Evolutionary conservation across 2,888 invertebrate genomes (phyloP), one percentile per base, ranked within the genome.

Genomic region (Tinea trinotella): DNA sequence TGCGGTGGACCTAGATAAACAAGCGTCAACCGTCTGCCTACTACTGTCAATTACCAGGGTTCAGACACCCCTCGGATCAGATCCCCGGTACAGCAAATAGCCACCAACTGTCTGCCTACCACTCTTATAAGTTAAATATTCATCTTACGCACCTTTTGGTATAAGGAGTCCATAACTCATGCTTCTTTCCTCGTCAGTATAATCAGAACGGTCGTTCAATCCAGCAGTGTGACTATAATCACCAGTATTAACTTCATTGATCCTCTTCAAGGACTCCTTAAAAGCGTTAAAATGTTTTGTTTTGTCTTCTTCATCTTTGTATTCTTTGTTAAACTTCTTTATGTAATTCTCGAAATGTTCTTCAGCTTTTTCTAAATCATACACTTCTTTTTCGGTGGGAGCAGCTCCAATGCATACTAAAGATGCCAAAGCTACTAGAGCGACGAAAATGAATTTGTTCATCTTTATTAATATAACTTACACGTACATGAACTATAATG

Each of bases 251-350:
- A 44, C 44, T 17, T 44, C 44, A 15, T 44, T 44, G 10, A 44
- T 44, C 4, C 44, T 9, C 19, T 48, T 30, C n/a, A 62, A 35
- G 59, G 57, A 55, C 54, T 60, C 18, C 10, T 54, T 44, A 10
- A 76, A 76, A 3, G 66, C 64, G 19, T 59, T 35, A 46, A 57
- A 72, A 55, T 72, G 76, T 1, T 19, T 17, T 0, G 63, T 55
- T 57, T 54, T 65, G 30, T 76, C 75, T 0, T 55, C 64, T 0
- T 62, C 65, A 59, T 70, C 62, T 48, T 67, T 67, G 56, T 74
- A 76, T 2, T 56, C 17, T 57, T 59, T 70, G 20, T 69, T 55
- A 55, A 60, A 57, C 0, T 71, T 64, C 46, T 62, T 60, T 1
- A 68, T 57, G 55, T 68, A 75, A 12, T 64, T 24, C 0, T 64